A percentile compares a stretch with the other conserved stretches of the same genome.
These are phyloP conservation scores for Hofmannophila pseudospretella DNA, from an alignment of 2,888 invertebrate species.

Conservation along the genomic window DNA sequence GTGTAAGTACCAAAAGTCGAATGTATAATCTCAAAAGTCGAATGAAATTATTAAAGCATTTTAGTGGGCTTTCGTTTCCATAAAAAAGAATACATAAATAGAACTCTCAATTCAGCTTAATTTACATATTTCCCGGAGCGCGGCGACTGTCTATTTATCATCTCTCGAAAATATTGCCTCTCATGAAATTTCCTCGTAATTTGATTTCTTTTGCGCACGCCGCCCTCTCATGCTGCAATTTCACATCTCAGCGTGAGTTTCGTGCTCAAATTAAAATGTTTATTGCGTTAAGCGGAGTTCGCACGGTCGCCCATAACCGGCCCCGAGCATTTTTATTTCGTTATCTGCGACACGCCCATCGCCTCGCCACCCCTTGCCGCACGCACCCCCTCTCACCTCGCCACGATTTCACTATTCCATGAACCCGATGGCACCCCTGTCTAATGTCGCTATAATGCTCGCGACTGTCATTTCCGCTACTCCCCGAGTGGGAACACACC, in stretches of 20 bases:
- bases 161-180: constrained; percentile 22
- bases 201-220: constrained; percentile 56
- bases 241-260: constrained; percentile 74
- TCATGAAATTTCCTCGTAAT: constrained; percentile 58
- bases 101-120: constrained; percentile 2
- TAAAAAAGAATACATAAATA: no score
- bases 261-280: constrained; percentile 76
- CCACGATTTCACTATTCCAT: constrained; percentile 58
- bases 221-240: constrained; percentile 64
- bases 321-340: constrained; percentile 70
- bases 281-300: constrained; percentile 74
- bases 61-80: no score
- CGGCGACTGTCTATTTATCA: constrained; percentile 11
- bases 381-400: constrained; percentile 34
- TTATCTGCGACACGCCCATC: constrained; percentile 60
- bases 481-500: constrained; percentile 27
- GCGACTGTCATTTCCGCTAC: constrained; percentile 62
- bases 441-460: constrained; percentile 65
- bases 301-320: constrained; percentile 60
- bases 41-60: no score
- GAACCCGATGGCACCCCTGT: constrained; percentile 58
- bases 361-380: constrained; percentile 35
- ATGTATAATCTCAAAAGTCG: no score
- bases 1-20: no score
- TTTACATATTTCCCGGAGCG: constrained; percentile 8